phyloP scores from a whole-genome alignment of 2,113 vertebrate genomes.

The Ictalurus punctatus region DNA sequence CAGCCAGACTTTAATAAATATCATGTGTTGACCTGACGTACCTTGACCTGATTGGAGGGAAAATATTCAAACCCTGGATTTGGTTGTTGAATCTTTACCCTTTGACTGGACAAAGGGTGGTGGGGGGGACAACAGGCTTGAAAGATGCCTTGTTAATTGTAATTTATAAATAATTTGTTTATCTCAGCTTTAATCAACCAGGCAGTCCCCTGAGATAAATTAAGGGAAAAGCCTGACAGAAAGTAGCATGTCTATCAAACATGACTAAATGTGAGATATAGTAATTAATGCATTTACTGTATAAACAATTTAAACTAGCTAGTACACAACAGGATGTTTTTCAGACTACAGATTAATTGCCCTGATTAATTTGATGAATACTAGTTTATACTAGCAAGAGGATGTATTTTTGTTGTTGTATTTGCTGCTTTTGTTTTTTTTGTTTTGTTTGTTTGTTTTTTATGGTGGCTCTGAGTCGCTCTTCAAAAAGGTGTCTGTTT shows the following conservation, averaged over 20 bases:
- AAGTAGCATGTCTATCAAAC: constrained; percentile 29
- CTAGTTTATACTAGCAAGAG: not conserved
- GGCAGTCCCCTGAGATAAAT: constrained; percentile 31
- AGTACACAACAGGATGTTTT: constrained; percentile 25
- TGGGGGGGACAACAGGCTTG: constrained; percentile 10
- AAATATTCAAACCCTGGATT: not conserved
- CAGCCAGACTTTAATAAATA: constrained; percentile 50
- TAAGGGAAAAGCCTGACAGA: constrained; percentile 37
- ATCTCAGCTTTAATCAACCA: constrained; percentile 38
- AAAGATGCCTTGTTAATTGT: constrained; percentile 36
- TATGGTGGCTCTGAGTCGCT: not conserved
- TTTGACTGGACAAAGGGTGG: not conserved
- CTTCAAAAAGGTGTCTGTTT: not conserved
- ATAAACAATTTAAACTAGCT: constrained; percentile 24
- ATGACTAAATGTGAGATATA: constrained; percentile 26
- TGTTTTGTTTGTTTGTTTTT: not conserved
- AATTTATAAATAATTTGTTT: constrained; percentile 45
- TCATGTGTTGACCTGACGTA: constrained; percentile 44
- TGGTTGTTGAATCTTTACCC: constrained; percentile 34
- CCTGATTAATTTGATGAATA: not conserved
- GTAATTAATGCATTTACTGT: constrained; percentile 34
- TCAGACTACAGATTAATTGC: constrained; percentile 9
- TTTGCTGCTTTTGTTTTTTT: not conserved
- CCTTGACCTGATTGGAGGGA: constrained; percentile 38
- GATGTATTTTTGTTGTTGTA: not conserved